Conservation (phyloP, 2,113 vertebrate genomes). For the Macquaria ambigua region DNA sequence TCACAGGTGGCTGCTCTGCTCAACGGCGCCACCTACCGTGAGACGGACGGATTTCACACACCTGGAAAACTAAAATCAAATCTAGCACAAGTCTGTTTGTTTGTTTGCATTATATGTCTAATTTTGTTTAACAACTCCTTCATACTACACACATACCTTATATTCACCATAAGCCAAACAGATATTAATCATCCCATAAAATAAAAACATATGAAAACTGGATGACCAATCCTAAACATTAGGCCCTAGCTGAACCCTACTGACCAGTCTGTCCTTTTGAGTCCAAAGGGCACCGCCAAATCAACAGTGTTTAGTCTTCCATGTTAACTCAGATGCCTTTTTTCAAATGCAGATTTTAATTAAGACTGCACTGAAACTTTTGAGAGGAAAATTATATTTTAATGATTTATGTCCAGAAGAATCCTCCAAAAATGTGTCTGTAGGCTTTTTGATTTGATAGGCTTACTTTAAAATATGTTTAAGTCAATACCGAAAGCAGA, state of each 20-base stretch:
- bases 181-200: neutral
- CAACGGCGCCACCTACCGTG: neutral
- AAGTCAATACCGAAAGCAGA: neutral
- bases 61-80: neutral
- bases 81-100: neutral
- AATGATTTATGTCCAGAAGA: neutral
- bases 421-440: neutral
- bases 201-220: neutral
- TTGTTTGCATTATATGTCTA: neutral
- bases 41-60: neutral
- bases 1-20: neutral
- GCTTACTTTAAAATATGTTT: neutral
- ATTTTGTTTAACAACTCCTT: neutral
- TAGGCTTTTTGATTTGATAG: neutral
- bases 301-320: conserved; percentile 1
- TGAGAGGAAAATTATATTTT: neutral
- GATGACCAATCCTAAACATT: neutral
- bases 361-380: neutral
- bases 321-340: neutral
- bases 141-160: neutral
- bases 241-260: neutral
- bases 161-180: neutral
- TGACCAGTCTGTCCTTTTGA: neutral
- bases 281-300: conserved; percentile 30
- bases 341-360: neutral